Base-by-base conservation (phyloP, 2,797 vertebrate species). In the Fratercula arctica region DNA sequence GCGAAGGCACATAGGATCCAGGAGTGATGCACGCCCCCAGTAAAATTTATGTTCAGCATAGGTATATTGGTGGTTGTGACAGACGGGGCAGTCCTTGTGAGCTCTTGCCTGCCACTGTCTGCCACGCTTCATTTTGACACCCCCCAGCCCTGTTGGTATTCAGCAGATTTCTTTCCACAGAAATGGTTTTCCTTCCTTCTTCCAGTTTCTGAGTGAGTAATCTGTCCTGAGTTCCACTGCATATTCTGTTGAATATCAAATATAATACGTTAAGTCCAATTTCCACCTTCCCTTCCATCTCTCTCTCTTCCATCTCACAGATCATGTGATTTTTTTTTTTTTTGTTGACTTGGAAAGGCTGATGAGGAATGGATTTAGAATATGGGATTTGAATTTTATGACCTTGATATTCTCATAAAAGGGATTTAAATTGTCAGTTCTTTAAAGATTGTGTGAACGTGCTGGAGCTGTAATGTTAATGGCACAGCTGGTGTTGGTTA, bases 361-460 rank as follows among this genome's bases (percentile, higher is more conserved):
- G 86, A 87, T 85, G 78, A 94, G 73, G 85, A 91, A 54, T 91
- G 69, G 73, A 84, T 92, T 96, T 95, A 83, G 70, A 95, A 74
- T 60, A 91, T 56, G 50, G 57, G 56, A 88, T 96, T 85, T 93
- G 51, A 95, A 54, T 95, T 92, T 96, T 95, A 70, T 92, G 93
- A 86, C 79, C 87, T 92, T 87, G 72, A 85, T 95, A 81, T 29
- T 95, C 35, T 89, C 45, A 76, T 88, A 91, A 93, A 94, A 85
- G 57, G 57, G 78, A 75, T 94, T 94, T 92, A 90, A 83, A 76
- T 82, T 95, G 69, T 79, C 45, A 20, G n/a, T 85, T 94, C 63
- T 64, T 79, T 81, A 48, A 73, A 80, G 66, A 31, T 46, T 82
- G 76, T 48, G 46, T 74, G n/a, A 35, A 39, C 70, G 33, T 77